Evolutionary conservation across 1,140 invertebrate species (phyloP), one percentile per base, ranked within the genome.

Genomic region (Drosophila santomea): DNA sequence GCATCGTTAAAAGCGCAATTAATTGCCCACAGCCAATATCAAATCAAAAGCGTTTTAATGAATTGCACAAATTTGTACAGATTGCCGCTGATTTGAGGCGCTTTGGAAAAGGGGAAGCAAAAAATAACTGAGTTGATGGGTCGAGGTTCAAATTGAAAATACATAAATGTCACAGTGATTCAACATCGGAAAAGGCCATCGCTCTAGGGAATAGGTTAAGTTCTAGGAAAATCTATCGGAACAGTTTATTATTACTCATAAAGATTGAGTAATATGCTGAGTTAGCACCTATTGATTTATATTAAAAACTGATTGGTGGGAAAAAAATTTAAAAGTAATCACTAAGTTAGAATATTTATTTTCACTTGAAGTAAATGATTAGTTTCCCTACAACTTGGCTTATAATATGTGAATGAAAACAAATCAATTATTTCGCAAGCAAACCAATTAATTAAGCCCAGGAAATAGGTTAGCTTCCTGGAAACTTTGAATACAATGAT

Each of bases 31-130:
- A 51, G 48, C 51, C 66, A 83, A 86, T 88, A 83, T 88, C 80
- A 78, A 80, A 89, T 88, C 84, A 80, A 74, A 78, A 88, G 63
- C 84, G 74, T 90, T 86, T 83, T 80, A 88, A 89, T 88, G 85
- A 88, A 88, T 89, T 88, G 84, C 80, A 84, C 75, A 89, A 88
- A 88, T 89, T 88, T 83, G 72, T 77, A 54, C 63, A 66, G 84
- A 88, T 83, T 80, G 78, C 47, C 45, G 41, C 45, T 64, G 68
- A 73, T 74, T 64, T 58, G 73, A 64, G 62, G 81, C 67, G 59
- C 77, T 36, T 59, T 73, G 38, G 4, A 28, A 35, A 20, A 28
- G 59, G 32, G 51, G 25, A 57, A 58, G 52, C n/a, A 35, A 60
- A 52, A 44, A 57, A 43, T 15, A 17, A 17, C 60, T 43, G 14